phyloP scores from a whole-genome alignment of 2,888 invertebrate species.

The Drosophila merina region DNA sequence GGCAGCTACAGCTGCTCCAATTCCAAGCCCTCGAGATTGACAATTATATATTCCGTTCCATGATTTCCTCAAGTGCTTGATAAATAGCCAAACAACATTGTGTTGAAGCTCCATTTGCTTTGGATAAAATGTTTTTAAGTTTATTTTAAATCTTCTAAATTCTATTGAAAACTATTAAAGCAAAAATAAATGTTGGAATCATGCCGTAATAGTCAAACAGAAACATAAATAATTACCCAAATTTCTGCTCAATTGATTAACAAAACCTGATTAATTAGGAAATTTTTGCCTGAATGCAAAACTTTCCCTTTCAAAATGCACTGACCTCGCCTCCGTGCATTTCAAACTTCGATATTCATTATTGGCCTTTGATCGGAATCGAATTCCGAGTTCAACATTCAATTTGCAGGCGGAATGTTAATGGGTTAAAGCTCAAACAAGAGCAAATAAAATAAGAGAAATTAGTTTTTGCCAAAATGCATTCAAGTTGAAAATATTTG shows the following conservation, averaged over 20 bases:
- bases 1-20: constrained; percentile 32
- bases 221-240: not conserved
- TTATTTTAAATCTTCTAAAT: no score
- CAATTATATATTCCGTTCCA: constrained; percentile 1
- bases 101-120: not conserved
- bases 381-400: constrained; percentile 21
- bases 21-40: constrained; percentile 22
- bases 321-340: not conserved
- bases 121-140: not conserved
- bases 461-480: constrained; percentile 34
- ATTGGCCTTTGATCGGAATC: constrained; percentile 12
- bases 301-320: constrained; percentile 7
- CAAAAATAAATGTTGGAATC: not conserved
- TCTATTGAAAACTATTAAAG: no score
- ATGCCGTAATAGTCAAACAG: no score
- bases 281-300: not conserved
- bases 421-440: constrained; percentile 28
- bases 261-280: not conserved
- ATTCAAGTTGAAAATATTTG: constrained; percentile 68
- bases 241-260: not conserved
- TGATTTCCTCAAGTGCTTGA: constrained; percentile 7
- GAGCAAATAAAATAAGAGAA: constrained; percentile 41
- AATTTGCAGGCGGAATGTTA: constrained; percentile 28
- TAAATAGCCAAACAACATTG: not conserved
- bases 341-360: not conserved